A percentile compares a stretch with the other conserved stretches of the same genome.
Evolutionary conservation across 2,888 invertebrate species (phyloP).

Genomic region (Augiades crinisus): DNA sequence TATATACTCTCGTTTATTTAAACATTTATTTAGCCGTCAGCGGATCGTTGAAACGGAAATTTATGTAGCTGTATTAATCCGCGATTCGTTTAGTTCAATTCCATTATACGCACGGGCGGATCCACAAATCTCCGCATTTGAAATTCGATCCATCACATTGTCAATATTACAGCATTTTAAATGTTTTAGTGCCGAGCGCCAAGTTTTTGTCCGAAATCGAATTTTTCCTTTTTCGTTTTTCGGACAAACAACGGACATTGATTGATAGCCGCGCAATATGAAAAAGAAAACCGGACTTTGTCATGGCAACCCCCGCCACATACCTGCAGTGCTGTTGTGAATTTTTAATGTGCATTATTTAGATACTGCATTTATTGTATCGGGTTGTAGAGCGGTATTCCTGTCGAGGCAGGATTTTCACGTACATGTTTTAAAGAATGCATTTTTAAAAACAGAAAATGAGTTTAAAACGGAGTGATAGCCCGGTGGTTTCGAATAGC

Average conservation of each 20-base stretch:
- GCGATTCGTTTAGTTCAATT: constrained; percentile 9
- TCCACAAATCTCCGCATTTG: constrained; percentile 20
- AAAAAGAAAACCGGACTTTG: constrained; percentile 29
- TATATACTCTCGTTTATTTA: too few species aligned
- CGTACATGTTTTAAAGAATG: too few species aligned
- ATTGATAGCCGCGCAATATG: constrained; percentile 41
- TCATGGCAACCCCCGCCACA: constrained; percentile 2
- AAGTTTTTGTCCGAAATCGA: constrained; percentile 23
- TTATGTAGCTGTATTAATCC: constrained; percentile 1
- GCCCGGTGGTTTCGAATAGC: too few species aligned
- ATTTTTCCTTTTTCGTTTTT: constrained; percentile 32
- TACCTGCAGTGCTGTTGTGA: constrained; percentile 13
- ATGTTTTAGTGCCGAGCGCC: constrained; percentile 15
- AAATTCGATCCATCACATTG: constrained; percentile 23
- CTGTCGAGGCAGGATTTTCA: too few species aligned
- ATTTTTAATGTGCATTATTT: constrained; percentile 12
- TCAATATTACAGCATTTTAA: constrained; percentile 26
- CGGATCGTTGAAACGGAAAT: background rate
- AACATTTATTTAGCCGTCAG: too few species aligned
- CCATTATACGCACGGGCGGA: constrained; percentile 14
- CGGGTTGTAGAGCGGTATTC: too few species aligned
- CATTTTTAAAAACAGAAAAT: too few species aligned
- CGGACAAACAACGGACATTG: constrained; percentile 39
- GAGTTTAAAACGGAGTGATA: too few species aligned
- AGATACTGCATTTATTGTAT: background rate